Evolutionary conservation across 2,888 invertebrate genomes (phyloP).

Genomic region (Escarpia spicata): DNA sequence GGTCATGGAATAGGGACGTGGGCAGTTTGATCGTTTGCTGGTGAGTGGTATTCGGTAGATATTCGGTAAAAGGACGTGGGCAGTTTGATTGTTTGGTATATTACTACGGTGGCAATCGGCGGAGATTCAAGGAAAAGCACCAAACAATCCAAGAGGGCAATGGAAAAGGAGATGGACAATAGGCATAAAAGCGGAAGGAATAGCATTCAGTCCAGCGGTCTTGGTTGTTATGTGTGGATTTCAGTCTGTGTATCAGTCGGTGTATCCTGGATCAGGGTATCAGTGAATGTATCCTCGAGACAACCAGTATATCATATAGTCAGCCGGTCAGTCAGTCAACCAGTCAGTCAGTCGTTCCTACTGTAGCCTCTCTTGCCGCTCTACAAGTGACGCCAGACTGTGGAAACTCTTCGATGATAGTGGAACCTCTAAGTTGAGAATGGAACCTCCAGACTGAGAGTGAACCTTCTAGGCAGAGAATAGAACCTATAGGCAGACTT

Average conservation of each 20-base stretch:
- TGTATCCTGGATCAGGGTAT: too few species aligned
- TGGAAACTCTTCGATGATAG: too few species aligned
- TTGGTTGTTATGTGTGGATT: not conserved
- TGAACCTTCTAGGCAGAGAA: not conserved
- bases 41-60: not conserved
- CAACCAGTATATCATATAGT: not conserved
- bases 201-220: not conserved
- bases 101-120: not conserved
- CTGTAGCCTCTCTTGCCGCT: too few species aligned
- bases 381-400: too few species aligned
- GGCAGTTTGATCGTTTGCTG: not conserved
- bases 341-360: not conserved
- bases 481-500: constrained; percentile 23
- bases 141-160: not conserved
- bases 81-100: not conserved
- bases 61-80: not conserved
- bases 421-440: too few species aligned
- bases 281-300: not conserved
- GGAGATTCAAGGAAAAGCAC: not conserved
- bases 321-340: not conserved
- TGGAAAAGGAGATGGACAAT: not conserved
- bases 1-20: not conserved
- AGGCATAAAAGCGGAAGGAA: not conserved
- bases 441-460: not conserved
- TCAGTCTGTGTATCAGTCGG: too few species aligned